A percentile compares a stretch with the other conserved stretches of the same genome.
Evolutionary conservation across 2,888 invertebrate species (phyloP).

Genomic region (Xestoiulus laeticollis): DNA sequence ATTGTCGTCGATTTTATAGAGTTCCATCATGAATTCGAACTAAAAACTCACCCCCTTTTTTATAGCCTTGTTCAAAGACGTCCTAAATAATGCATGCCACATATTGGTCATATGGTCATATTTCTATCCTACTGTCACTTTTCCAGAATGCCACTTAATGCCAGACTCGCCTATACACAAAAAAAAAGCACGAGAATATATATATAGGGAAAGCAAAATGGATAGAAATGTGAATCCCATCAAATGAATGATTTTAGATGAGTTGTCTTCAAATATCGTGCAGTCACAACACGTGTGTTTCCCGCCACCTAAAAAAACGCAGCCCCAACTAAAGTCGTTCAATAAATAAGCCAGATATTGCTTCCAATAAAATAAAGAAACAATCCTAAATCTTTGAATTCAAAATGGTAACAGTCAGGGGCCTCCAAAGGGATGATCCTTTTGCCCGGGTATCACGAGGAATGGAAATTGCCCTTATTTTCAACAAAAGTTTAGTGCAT

Average conservation of each 20-base stretch:
- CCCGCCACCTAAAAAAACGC: neutral
- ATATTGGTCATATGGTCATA: neutral
- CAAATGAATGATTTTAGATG: conserved; percentile 9
- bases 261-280: neutral
- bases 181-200: neutral
- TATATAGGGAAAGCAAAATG: neutral
- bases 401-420: neutral
- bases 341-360: neutral
- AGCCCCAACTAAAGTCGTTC: neutral
- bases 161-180: neutral
- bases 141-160: neutral
- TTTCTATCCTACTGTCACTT: no score
- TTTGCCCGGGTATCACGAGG: neutral
- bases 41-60: no score
- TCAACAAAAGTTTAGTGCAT: neutral
- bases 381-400: neutral
- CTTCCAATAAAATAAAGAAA: conserved; percentile 9
- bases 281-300: neutral
- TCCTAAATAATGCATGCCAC: neutral
- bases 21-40: no score
- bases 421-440: neutral
- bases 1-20: no score
- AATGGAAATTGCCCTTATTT: neutral
- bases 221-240: neutral
- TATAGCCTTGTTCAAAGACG: neutral